Percentiles rank a stretch among this genome's conserved stretches.
Evolutionary conservation across 2,888 invertebrate species (phyloP).

Genomic region (Leucophenga montana): DNA sequence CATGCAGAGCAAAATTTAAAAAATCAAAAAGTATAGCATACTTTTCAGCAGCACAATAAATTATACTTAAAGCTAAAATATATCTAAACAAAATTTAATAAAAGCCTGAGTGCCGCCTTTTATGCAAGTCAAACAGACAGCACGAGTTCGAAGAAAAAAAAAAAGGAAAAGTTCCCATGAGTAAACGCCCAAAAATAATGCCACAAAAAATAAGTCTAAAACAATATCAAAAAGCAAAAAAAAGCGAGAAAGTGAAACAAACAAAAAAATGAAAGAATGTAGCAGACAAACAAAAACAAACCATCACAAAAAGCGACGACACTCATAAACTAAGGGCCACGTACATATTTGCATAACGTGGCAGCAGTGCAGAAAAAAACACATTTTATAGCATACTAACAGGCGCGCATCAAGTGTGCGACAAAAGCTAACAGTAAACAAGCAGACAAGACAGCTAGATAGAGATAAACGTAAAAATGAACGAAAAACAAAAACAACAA

Average conservation of each 20-base stretch:
- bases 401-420: slow-evolving; percentile 8
- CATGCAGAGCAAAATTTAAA: neutral
- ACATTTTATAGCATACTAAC: slow-evolving; percentile 27
- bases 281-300: slow-evolving; percentile 27
- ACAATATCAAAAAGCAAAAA: slow-evolving; percentile 25
- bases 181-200: slow-evolving; percentile 12
- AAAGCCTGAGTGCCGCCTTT: neutral
- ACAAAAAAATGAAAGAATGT: slow-evolving; percentile 27
- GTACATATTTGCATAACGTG: slow-evolving; percentile 39
- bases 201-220: slow-evolving; percentile 36
- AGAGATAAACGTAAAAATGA: neutral
- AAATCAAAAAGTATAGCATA: neutral
- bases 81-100: neutral
- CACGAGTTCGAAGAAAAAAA: too few species aligned
- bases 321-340: slow-evolving; percentile 13
- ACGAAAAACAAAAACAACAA: neutral
- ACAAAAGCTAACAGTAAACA: slow-evolving; percentile 19
- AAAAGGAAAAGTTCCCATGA: slow-evolving; percentile 8
- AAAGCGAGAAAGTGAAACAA: slow-evolving; percentile 27
- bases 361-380: slow-evolving; percentile 27
- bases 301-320: slow-evolving; percentile 15
- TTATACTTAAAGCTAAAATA: neutral
- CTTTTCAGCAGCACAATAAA: neutral
- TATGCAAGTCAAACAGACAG: neutral
- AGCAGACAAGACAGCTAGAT: slow-evolving; percentile 7